Conservation (phyloP, 1,140 invertebrate genomes). For the Ruditapes philippinarum region DNA sequence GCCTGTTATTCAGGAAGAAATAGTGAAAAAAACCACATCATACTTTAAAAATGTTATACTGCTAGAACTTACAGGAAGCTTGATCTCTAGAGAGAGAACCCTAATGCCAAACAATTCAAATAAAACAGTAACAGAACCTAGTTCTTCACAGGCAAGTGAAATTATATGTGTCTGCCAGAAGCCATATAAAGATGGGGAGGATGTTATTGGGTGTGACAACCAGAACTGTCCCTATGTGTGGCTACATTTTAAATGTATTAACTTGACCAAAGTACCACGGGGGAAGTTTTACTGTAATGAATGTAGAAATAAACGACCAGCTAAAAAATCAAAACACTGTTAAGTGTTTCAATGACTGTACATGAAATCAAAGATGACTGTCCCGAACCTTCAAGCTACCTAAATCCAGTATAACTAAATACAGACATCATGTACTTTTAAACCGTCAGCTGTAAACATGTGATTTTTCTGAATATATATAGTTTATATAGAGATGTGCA, state of each 20-base stretch:
- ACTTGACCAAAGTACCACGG: background rate
- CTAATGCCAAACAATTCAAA: background rate
- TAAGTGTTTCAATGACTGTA: too few relatives aligned
- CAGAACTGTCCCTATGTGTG: background rate
- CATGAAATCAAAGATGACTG: too few relatives aligned
- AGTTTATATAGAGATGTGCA: too few relatives aligned
- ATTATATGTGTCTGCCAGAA: background rate
- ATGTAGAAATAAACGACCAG: background rate
- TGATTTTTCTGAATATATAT: too few relatives aligned
- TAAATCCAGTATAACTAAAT: too few relatives aligned
- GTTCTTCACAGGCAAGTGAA: background rate
- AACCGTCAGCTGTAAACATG: too few relatives aligned
- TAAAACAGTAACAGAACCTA: background rate
- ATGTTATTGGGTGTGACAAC: background rate
- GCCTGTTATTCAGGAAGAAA: background rate
- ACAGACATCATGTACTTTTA: too few relatives aligned
- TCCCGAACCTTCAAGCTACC: too few relatives aligned
- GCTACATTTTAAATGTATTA: constrained; percentile 2
- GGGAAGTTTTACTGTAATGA: background rate
- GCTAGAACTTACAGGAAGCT: background rate
- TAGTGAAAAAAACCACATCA: background rate
- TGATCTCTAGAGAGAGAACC: background rate
- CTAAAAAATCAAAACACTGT: too few relatives aligned
- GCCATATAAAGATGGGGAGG: background rate
- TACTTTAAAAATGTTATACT: background rate